Percentiles rank a stretch among this genome's conserved stretches.
Conservation (phyloP, 1,140 invertebrate genomes). For the Vanessa tameamea region DNA sequence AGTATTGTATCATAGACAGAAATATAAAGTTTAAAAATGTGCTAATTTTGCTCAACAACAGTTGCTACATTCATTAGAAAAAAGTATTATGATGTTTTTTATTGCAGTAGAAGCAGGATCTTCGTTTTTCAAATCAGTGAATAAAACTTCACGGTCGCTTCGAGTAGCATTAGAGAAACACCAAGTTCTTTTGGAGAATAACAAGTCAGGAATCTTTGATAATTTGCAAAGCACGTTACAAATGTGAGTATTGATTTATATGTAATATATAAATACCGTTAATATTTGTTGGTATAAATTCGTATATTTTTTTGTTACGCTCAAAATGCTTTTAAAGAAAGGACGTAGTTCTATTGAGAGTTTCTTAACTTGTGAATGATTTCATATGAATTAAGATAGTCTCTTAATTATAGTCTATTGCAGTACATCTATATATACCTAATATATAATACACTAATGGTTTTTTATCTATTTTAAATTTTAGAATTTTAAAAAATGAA, state of each 20-base stretch:
- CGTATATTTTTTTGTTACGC: no score
- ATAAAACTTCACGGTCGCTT: constrained; percentile 45
- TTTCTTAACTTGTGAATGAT: no score
- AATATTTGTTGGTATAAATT: no score
- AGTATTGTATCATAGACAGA: no score
- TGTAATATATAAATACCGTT: neutral
- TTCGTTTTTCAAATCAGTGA: constrained; percentile 42
- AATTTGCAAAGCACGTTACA: constrained; percentile 47
- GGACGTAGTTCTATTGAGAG: no score
- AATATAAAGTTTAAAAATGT: no score
- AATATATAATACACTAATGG: neutral
- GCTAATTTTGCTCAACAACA: no score
- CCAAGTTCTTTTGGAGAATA: constrained; percentile 45
- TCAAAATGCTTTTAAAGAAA: no score
- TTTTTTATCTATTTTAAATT: neutral
- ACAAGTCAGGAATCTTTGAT: constrained; percentile 35
- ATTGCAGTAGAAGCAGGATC: constrained; percentile 57
- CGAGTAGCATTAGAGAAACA: constrained; percentile 54
- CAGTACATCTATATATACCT: neutral
- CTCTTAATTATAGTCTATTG: neutral
- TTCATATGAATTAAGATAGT: no score
- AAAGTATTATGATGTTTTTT: constrained; percentile 3
- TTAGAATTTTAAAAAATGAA: constrained; percentile 43
- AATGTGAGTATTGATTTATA: constrained; percentile 42
- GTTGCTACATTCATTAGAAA: neutral